phyloP scores from a whole-genome alignment of 2,888 invertebrate species.

The Drepanosiphum platanoidis region DNA sequence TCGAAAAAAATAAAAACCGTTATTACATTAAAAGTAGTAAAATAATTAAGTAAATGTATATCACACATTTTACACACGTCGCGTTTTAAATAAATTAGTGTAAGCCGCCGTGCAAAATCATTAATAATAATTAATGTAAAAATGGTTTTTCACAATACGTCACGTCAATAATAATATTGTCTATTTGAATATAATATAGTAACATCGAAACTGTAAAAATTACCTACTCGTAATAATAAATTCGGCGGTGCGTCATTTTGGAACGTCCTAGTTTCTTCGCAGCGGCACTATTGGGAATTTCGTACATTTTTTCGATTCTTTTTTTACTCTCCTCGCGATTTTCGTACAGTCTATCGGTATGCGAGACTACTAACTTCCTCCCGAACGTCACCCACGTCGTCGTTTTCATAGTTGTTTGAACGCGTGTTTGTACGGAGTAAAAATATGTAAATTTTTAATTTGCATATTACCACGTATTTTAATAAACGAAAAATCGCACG shows the following conservation, averaged over 20 bases:
- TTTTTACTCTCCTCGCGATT: background rate
- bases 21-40: too few relatives aligned
- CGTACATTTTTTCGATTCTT: background rate
- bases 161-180: too few relatives aligned
- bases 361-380: background rate
- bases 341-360: constrained; percentile 14
- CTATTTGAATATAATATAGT: too few relatives aligned
- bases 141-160: too few relatives aligned
- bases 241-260: background rate
- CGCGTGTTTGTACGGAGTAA: background rate
- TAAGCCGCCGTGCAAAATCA: too few relatives aligned
- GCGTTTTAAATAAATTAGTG: too few relatives aligned
- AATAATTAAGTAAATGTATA: too few relatives aligned
- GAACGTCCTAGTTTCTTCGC: background rate
- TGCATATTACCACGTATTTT: constrained; percentile 15
- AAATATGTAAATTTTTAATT: constrained; percentile 25
- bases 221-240: background rate
- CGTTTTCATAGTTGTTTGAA: background rate
- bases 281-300: background rate
- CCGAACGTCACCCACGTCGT: background rate
- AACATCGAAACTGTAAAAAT: background rate
- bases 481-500: constrained; percentile 15
- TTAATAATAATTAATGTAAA: too few relatives aligned
- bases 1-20: too few relatives aligned
- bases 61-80: too few relatives aligned